Conservation (phyloP, 2,888 invertebrate genomes). For the Agriopis leucophaearia region DNA sequence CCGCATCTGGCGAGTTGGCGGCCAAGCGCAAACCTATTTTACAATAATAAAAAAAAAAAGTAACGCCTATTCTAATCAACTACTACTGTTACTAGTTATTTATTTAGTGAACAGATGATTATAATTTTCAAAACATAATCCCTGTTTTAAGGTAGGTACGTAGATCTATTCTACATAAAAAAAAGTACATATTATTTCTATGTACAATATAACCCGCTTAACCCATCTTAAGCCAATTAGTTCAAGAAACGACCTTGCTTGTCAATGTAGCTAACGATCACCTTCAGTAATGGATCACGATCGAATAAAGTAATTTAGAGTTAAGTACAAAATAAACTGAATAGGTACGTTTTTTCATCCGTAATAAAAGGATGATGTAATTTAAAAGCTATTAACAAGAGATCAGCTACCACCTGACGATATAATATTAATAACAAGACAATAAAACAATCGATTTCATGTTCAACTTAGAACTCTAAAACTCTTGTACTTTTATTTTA, state of each 20-base stretch:
- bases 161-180: too few relatives aligned
- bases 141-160: neutral
- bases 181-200: too few relatives aligned
- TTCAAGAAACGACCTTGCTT: slow-evolving; percentile 17
- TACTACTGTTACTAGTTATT: too few relatives aligned
- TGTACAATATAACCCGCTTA: slow-evolving; percentile 3
- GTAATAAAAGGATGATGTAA: slow-evolving; percentile 36
- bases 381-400: slow-evolving; percentile 26
- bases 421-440: slow-evolving; percentile 10
- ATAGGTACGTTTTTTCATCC: slow-evolving; percentile 19
- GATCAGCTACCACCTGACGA: slow-evolving; percentile 23
- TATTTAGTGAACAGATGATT: too few relatives aligned
- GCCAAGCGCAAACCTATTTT: too few relatives aligned
- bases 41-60: too few relatives aligned
- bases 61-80: too few relatives aligned
- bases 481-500: neutral
- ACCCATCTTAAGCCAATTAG: slow-evolving; percentile 23
- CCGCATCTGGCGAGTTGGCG: too few relatives aligned
- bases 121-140: neutral
- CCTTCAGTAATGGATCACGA: slow-evolving; percentile 41
- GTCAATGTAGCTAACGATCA: slow-evolving; percentile 26
- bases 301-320: slow-evolving; percentile 26
- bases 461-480: neutral
- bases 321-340: slow-evolving; percentile 22
- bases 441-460: slow-evolving; percentile 9